Evolutionary conservation across 1,140 invertebrate genomes (phyloP), one percentile per base, ranked within the genome.

Genomic region (Globodera ellingtonae): DNA sequence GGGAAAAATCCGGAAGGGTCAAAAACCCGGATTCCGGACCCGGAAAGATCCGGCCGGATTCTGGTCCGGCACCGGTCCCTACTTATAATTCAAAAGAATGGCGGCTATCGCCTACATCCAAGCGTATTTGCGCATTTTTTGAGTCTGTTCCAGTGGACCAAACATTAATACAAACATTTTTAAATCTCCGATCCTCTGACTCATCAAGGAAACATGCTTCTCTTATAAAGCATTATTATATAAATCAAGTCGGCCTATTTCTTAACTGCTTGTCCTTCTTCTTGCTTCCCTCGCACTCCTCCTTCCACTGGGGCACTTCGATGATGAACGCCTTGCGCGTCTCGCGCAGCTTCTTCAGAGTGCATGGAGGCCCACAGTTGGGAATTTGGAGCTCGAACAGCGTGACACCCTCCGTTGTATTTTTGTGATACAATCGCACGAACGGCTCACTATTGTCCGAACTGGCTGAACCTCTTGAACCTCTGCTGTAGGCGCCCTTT

Each of bases 341-440:
- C 65, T 75, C 73, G 56, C 46, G 56, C 65, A 75, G 46, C 46
- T 75, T n/a, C 7, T 56, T n/a, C 46, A 75, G 44, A 7, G 35
- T 75, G 65, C 73, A 75, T 6, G 44, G 35, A 3, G 44, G 18
- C 18, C 73, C 73, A 8, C 73, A 75, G 18, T 59, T n/a, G 35
- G 73, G 73, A 52, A 75, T 75, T 75, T 75, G 13, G 18, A 75
- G 15, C n/a, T 75, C 73, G 35, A 2, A 8, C 4, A 75, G 50
- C 44, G 24, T 8, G 44, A 44, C 46, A 15, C 48, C 73, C 35
- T 59, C n/a, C 56, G 73, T 75, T 47, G 35, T 46, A 7, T 75
- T 75, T 75, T 75, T 75, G 18, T 75, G 50, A n/a, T 52, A 75
- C 18, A 75, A 18, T 56, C 73, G 73, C 35, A 75, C 65, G 21